Base-by-base conservation (phyloP, 2,888 invertebrate genomes). In the Ophioninae sp. region DNA sequence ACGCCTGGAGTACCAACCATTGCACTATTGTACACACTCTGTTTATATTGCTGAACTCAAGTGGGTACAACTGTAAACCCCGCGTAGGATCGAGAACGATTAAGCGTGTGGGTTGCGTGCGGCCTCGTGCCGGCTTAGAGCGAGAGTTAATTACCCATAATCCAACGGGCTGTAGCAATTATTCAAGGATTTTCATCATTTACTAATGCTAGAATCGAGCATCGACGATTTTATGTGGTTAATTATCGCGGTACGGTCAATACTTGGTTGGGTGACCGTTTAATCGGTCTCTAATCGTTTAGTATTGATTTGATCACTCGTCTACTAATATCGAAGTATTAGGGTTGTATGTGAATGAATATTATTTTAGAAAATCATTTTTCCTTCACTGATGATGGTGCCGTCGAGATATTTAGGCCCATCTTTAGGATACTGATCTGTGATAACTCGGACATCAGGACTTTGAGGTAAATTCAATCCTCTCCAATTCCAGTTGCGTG, bases 41-140 rank as follows among this genome's bases (percentile, higher is more conserved):
- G 80, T 80, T 79, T 79, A 73, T 79, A 79, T 79, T 79, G 13
- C 81, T n/a, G 39, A 77, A 80, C 10, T 64, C 58, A 80, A 81
- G 71, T 77, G 72, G 72, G 68, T 76, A 63, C 71, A 72, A 71
- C 58, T 75, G 64, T 78, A 58, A 63, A 78, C 80, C 80, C 68
- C 39, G 74, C 71, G 67, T 74, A 65, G 73, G 37, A 84, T 79
- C 79, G 51, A 75, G 61, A 76, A 67, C 37, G 58, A 73, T 73
- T 67, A 59, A 73, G 67, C 65, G 59, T 30, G 20, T 59, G n/a
- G 1, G 44, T 23, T 23, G 37, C 59, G 30, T 30, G 7, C 41
- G 13, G 17, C n/a, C 22, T 39, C 64, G 20, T 58, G 39, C 8
- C 13, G 22, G n/a, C 22, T 74, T 6, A 51, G n/a, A 30, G 23